phyloP scores from a whole-genome alignment of 1,140 invertebrate genomes.

The Drosophila nannoptera region DNA sequence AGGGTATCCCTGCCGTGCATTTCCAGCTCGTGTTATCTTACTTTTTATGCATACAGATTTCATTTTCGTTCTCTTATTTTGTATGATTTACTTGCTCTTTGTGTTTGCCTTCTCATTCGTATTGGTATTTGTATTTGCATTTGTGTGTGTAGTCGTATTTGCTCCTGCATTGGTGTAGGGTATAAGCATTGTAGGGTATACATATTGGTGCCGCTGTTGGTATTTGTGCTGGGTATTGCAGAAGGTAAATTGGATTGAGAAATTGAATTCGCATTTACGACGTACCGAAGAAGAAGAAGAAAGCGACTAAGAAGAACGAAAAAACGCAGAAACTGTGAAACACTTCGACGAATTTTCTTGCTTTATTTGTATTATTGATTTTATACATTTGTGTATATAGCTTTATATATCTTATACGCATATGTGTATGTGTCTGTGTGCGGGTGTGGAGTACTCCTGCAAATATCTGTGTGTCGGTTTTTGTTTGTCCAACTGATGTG shows the following conservation, averaged over 20 bases:
- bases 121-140: constrained; percentile 34
- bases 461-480: not conserved
- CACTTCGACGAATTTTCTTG: constrained; percentile 49
- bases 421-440: not conserved
- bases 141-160: constrained; percentile 20
- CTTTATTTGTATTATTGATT: constrained; percentile 70
- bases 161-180: constrained; percentile 37
- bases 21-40: not conserved
- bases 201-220: constrained; percentile 17
- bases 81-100: constrained; percentile 67
- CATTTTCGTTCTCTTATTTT: constrained; percentile 32
- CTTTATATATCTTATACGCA: constrained; percentile 9
- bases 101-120: constrained; percentile 53
- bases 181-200: constrained; percentile 28
- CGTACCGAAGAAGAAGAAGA: constrained; percentile 2
- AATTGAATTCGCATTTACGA: constrained; percentile 72
- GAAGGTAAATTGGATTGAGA: constrained; percentile 75
- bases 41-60: constrained; percentile 67
- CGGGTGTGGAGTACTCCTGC: too few species aligned
- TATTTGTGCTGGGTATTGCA: constrained; percentile 15
- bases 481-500: constrained; percentile 27
- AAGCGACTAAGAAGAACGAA: constrained; percentile 3
- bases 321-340: constrained; percentile 43
- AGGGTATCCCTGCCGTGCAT: constrained; percentile 9
- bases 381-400: constrained; percentile 32